Evolutionary conservation across 2,888 invertebrate genomes (phyloP), one percentile per base, ranked within the genome.

Genomic region (Tribolium freemani): DNA sequence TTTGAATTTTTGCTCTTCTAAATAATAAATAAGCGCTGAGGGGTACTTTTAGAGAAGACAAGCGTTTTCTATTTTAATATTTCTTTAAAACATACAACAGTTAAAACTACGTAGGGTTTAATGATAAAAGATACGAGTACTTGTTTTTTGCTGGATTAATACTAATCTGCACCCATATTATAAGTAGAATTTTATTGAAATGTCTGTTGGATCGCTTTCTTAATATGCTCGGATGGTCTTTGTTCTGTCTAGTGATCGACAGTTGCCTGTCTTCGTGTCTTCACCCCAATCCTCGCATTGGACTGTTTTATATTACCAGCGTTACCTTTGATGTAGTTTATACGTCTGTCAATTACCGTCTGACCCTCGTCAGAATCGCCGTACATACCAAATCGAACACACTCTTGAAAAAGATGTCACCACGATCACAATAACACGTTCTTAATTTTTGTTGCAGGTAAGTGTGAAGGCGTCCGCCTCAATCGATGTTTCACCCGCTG

Each of bases 261-360:
- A 11, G 11, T 16, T 60, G 60, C 46, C 20, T 63, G 63, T 63
- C 63, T 63, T 63, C 50, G 20, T 50, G 63, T 63, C 63, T 63
- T 63, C 63, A 26, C 16, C 16, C 51, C 30, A 44, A 44, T 57
- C 58, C 45, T 58, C 38, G 26, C 66, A 31, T 46, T 51, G 20
- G 30, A 16, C 31, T 72, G 63, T 69, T 72, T 68, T 69, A 44
- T 67, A 60, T 60, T 30, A 66, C 48, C 51, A 57, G 50, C 60
- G 21, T 4, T 21, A 70, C 53, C 67, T 61, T 61, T 71, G 51
- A 56, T 71, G 67, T 69, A 68, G 69, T 68, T 72, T 72, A 72
- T 72, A 61, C 69, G 58, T 61, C 56, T 72, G 72, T 72, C 72
- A 68, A 72, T 72, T 72, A 72, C 54, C 45, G 56, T 44, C 57